These are phyloP conservation scores for Hepsetus odoe DNA, from an alignment of 2,113 vertebrate genomes.

Conservation along the genomic window DNA sequence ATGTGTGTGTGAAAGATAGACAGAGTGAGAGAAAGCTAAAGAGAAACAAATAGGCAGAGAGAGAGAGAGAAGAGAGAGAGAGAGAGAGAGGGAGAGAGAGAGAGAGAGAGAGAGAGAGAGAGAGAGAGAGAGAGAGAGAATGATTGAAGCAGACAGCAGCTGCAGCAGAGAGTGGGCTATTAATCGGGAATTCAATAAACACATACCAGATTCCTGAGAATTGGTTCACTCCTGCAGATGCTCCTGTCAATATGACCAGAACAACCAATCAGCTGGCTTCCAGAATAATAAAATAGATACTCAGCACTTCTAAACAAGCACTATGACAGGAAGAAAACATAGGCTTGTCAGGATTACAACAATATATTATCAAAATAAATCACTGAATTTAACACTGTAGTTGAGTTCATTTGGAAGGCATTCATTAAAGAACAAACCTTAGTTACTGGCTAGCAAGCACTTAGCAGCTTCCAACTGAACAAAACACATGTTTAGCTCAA, in stretches of 20 bases:
- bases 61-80: no score
- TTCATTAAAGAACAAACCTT: no score
- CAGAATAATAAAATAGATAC: conserved; percentile 9
- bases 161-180: conserved; percentile 46
- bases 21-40: background rate
- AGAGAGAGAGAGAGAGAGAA: conserved; percentile 1
- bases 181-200: conserved; percentile 53
- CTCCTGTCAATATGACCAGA: conserved; percentile 39
- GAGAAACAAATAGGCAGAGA: background rate
- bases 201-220: conserved; percentile 55
- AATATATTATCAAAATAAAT: no score
- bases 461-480: background rate
- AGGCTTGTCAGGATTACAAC: background rate
- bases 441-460: no score
- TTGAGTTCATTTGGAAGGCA: no score
- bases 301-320: background rate
- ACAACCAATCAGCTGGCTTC: conserved; percentile 24
- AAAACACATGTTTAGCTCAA: no score
- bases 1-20: no score
- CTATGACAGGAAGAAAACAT: background rate
- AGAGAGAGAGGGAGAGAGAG: background rate
- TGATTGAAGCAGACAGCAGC: conserved; percentile 42
- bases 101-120: background rate
- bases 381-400: no score
- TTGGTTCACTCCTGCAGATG: conserved; percentile 45